These are phyloP conservation scores for Halcyon smyrnensis DNA, from an alignment of 2,797 vertebrate species.

Conservation along the genomic window DNA sequence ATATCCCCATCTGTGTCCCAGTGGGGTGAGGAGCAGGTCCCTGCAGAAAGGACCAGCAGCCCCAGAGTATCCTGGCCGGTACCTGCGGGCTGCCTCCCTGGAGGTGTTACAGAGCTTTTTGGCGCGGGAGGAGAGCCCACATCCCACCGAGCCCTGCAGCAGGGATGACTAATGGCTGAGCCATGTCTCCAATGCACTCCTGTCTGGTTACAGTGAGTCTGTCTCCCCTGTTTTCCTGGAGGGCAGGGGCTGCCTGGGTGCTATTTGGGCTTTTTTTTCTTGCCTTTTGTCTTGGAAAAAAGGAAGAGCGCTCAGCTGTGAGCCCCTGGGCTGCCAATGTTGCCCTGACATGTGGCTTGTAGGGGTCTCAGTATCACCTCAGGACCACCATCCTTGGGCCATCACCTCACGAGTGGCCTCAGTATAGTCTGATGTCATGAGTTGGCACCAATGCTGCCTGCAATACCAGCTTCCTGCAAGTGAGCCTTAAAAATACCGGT, in stretches of 20 bases:
- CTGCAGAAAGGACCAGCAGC: background rate
- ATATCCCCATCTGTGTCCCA: fast-evolving
- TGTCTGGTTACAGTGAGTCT: background rate
- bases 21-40: background rate
- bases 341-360: fast-evolving
- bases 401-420: fast-evolving
- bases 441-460: background rate
- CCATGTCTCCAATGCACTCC: background rate
- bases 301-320: background rate
- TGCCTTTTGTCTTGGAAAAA: background rate
- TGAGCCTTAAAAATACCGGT: background rate
- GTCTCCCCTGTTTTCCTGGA: background rate
- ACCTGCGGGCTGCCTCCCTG: background rate
- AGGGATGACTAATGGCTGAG: background rate
- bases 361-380: background rate
- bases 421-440: fast-evolving
- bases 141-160: fast-evolving
- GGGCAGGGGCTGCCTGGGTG: background rate
- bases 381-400: background rate
- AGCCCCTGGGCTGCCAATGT: background rate
- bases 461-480: background rate
- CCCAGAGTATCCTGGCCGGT: background rate
- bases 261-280: background rate
- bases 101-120: background rate
- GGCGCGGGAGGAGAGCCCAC: background rate